phyloP scores from a whole-genome alignment of 2,113 vertebrate species.

The Lepidothrix coronata region DNA sequence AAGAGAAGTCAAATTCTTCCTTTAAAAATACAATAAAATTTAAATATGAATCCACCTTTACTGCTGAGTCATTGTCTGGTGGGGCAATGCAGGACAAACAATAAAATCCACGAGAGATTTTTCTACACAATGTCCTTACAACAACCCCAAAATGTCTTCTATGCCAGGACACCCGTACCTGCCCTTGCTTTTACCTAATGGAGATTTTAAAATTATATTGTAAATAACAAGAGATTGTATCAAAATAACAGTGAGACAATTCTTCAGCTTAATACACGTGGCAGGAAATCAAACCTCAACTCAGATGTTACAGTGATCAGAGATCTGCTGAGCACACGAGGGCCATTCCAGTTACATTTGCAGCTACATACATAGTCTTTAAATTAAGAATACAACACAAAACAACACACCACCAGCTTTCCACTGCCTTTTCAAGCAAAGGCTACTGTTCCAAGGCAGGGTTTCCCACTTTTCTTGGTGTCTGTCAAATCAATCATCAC shows the following conservation, averaged over 20 bases:
- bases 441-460: neutral
- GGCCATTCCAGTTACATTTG: neutral
- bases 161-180: neutral
- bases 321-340: neutral
- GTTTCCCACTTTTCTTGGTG: neutral
- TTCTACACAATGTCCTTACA: neutral
- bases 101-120: neutral
- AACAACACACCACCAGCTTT: neutral
- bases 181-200: neutral
- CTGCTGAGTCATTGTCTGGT: neutral
- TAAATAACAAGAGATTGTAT: neutral
- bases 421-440: neutral
- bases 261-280: neutral
- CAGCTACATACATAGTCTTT: neutral
- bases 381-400: neutral
- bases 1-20: neutral
- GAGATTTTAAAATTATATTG: neutral
- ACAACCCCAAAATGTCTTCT: neutral
- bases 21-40: neutral
- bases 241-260: neutral
- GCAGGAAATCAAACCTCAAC: neutral
- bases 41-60: neutral
- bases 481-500: neutral
- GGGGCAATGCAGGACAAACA: neutral
- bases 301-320: neutral